Evolutionary conservation across 2,797 vertebrate species (phyloP).

Genomic region (Hoplostethus atlanticus): DNA sequence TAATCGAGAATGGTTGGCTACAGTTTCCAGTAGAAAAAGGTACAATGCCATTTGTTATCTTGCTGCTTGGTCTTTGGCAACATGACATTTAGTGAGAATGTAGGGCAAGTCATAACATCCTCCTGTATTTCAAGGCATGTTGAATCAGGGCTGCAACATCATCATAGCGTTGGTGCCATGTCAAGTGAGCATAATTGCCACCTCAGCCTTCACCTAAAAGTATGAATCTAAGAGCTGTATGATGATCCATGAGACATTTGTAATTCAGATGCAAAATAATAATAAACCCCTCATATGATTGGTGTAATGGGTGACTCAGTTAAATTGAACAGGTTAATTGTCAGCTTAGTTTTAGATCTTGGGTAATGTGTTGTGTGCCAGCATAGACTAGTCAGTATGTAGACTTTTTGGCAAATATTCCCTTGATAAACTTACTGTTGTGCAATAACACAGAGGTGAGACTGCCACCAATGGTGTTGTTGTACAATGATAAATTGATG

Average conservation of each 20-base stretch:
- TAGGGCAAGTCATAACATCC: slow-evolving; percentile 61
- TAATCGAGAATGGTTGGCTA: slow-evolving; percentile 13
- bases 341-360: no score
- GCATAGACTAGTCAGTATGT: no score
- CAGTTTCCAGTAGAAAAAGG: slow-evolving; percentile 43
- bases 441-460: no score
- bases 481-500: no score
- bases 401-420: no score
- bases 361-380: no score
- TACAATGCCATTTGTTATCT: slow-evolving; percentile 2
- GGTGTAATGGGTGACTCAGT: neutral
- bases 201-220: neutral
- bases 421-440: no score
- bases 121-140: slow-evolving; percentile 30
- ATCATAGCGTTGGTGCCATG: slow-evolving; percentile 20
- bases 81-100: slow-evolving; percentile 52
- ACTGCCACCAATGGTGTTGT: no score
- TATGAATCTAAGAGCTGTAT: neutral
- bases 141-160: slow-evolving; percentile 36
- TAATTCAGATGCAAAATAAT: neutral
- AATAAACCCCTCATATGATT: no score
- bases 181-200: slow-evolving; percentile 31
- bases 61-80: slow-evolving; percentile 37
- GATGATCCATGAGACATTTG: neutral
- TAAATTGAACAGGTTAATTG: neutral